Percentiles rank a stretch among this genome's conserved stretches.
These are phyloP conservation scores for Falco punctatus DNA, from an alignment of 2,113 vertebrate species.

Conservation along the genomic window DNA sequence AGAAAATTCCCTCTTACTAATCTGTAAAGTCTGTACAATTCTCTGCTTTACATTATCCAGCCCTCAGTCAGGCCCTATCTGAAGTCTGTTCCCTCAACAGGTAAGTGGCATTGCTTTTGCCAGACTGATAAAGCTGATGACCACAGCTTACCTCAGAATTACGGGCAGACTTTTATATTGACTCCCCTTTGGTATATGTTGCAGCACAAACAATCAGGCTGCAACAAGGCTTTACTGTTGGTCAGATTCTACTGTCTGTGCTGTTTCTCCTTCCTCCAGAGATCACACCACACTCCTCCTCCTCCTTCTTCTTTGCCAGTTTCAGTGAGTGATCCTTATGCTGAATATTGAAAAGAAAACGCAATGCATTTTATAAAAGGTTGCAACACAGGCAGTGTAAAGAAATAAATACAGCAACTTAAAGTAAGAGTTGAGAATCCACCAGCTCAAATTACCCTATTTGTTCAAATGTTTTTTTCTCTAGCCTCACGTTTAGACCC, in stretches of 20 bases:
- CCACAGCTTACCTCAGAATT: neutral
- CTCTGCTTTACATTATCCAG: neutral
- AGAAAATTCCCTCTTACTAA: rapidly evolving
- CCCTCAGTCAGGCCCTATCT: neutral
- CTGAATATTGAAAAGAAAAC: neutral
- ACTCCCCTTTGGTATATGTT: neutral
- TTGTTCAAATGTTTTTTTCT: neutral
- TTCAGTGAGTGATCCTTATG: neutral
- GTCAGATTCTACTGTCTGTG: no score
- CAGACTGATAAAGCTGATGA: neutral
- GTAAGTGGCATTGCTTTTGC: neutral
- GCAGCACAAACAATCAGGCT: no score
- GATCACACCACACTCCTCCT: no score
- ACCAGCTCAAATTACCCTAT: neutral
- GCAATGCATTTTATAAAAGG: neutral
- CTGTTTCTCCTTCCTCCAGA: no score
- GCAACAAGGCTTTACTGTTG: no score
- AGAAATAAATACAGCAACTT: neutral
- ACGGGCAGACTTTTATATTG: neutral
- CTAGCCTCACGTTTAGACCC: neutral
- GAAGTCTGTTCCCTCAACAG: neutral
- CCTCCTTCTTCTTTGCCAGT: neutral
- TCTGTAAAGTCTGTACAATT: neutral
- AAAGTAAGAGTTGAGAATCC: neutral
- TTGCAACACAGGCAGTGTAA: neutral